A percentile compares a stretch with the other conserved stretches of the same genome.
Evolutionary conservation across 2,797 vertebrate genomes (phyloP).

Genomic region (Semotilus atromaculatus): DNA sequence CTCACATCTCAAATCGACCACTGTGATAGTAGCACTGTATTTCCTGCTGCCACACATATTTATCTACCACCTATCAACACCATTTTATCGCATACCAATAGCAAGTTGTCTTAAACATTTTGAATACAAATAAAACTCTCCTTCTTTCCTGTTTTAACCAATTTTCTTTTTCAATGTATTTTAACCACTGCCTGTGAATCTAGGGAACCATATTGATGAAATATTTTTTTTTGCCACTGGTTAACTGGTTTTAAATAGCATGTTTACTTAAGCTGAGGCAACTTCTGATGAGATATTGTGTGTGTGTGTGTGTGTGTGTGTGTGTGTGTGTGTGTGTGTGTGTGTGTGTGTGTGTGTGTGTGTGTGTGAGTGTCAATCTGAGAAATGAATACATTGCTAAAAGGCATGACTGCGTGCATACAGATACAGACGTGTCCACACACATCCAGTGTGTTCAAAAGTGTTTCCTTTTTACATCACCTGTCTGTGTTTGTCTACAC

Average conservation of each 20-base stretch:
- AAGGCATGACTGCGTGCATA: neutral
- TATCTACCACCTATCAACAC: constrained; percentile 16
- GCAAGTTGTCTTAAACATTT: neutral
- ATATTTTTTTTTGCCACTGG: constrained; percentile 46
- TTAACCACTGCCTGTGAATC: neutral
- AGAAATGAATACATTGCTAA: neutral
- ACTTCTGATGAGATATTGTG: neutral
- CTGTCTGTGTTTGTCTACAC: neutral
- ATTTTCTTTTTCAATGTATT: neutral
- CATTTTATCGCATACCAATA: constrained; percentile 6
- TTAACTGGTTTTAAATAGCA: constrained; percentile 8
- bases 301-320: neutral
- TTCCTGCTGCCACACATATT: constrained; percentile 41
- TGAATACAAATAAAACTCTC: constrained; percentile 5
- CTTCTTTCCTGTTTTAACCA: constrained; percentile 16
- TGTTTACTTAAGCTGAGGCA: constrained; percentile 1
- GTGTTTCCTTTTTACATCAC: neutral
- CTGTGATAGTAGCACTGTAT: constrained; percentile 14
- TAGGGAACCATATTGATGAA: constrained; percentile 29
- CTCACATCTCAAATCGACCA: constrained; percentile 36
- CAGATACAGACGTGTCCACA: constrained; percentile 8
- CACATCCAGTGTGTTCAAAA: constrained; percentile 11
- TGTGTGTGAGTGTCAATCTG: neutral
- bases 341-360: neutral
- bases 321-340: neutral